Conservation (phyloP, 2,113 vertebrate species). For the Lathamus discolor region DNA sequence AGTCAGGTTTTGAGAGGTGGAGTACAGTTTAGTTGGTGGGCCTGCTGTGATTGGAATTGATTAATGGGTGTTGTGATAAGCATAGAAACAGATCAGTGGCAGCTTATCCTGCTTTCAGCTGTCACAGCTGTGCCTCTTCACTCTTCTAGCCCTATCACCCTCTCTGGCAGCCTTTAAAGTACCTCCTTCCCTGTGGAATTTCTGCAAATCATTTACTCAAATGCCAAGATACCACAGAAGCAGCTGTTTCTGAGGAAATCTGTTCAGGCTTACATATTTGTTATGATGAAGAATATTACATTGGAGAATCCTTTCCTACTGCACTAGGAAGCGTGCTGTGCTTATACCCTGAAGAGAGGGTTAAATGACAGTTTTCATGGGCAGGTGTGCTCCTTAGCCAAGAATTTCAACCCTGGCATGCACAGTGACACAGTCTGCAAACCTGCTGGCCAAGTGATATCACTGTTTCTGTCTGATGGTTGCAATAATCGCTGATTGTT, state of each 20-base stretch:
- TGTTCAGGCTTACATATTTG: constrained; percentile 5
- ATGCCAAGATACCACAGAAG: constrained; percentile 58
- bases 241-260: constrained; percentile 61
- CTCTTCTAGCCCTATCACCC: constrained; percentile 49
- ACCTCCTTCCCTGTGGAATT: constrained; percentile 69
- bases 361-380: neutral
- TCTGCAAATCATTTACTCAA: constrained; percentile 62
- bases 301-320: neutral
- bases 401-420: neutral
- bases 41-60: constrained; percentile 67
- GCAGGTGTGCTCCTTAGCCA: constrained; percentile 5
- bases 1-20: constrained; percentile 54
- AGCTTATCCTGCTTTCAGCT: constrained; percentile 72
- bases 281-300: constrained; percentile 9
- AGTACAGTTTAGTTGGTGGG: constrained; percentile 51
- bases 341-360: neutral
- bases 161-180: constrained; percentile 59
- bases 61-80: constrained; percentile 72
- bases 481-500: neutral
- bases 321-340: constrained; percentile 3
- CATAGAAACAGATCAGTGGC: constrained; percentile 63
- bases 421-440: neutral
- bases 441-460: neutral
- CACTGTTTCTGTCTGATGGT: neutral
- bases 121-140: constrained; percentile 73